phyloP scores from a whole-genome alignment of 2,113 vertebrate species.

The Rhea americana region DNA sequence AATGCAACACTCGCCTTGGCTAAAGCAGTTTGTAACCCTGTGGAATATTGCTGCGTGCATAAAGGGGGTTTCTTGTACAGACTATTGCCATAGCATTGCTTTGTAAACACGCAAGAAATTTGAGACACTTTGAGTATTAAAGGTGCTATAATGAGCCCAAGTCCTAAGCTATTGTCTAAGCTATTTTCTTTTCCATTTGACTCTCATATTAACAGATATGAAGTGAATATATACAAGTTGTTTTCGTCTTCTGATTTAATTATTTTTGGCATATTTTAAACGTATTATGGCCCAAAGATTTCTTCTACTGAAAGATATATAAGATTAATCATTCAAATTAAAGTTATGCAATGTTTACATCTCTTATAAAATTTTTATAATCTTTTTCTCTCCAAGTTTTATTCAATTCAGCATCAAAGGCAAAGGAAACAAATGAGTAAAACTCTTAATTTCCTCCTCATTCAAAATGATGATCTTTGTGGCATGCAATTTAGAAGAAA shows the following conservation, averaged over 20 bases:
- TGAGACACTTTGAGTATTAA: neutral
- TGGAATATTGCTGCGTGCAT: neutral
- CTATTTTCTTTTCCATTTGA: neutral
- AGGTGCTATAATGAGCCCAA: neutral
- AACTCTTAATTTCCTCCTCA: constrained; percentile 7
- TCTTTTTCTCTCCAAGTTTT: neutral
- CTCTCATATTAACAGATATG: neutral
- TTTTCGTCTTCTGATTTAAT: neutral
- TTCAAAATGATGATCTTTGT: constrained; percentile 28
- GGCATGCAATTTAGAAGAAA: neutral
- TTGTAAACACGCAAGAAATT: constrained; percentile 13
- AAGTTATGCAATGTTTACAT: neutral
- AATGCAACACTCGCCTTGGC: neutral
- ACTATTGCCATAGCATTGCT: neutral
- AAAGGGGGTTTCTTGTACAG: constrained; percentile 6
- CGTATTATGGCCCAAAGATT: neutral
- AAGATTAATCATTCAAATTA: constrained; percentile 14
- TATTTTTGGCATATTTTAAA: constrained; percentile 5
- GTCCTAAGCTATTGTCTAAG: neutral
- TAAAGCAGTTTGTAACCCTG: neutral
- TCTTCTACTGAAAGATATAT: neutral
- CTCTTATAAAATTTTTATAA: neutral
- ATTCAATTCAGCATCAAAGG: neutral
- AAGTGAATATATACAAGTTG: neutral
- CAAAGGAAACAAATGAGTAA: neutral